Evolutionary conservation across 2,888 invertebrate species (phyloP).

Genomic region (Drosophila cognata): DNA sequence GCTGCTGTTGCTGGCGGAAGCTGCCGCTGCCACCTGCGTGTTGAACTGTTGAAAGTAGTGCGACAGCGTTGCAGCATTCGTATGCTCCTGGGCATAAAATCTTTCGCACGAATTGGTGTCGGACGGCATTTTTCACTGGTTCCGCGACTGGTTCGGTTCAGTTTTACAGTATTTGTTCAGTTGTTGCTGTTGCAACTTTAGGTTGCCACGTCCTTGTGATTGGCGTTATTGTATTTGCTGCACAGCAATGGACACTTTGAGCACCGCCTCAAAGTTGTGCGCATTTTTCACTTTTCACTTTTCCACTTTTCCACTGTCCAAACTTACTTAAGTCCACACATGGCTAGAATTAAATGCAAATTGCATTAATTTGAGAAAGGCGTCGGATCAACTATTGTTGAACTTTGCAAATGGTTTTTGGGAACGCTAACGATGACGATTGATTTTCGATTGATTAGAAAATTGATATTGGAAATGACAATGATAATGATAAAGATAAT

Average conservation of each 20-base stretch:
- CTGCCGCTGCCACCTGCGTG: conserved; percentile 75
- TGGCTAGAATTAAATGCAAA: conserved; percentile 30
- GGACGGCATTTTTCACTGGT: conserved; percentile 65
- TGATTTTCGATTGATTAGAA: conserved; percentile 2
- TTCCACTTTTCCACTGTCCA: conserved; percentile 1
- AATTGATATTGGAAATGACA: conserved; percentile 11
- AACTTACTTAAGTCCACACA: conserved; percentile 11
- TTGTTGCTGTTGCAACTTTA: conserved; percentile 26
- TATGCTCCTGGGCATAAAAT: conserved; percentile 82
- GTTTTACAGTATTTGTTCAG: not conserved
- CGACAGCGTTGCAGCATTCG: conserved; percentile 76
- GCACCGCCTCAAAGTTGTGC: conserved; percentile 53
- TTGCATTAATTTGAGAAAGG: conserved; percentile 41
- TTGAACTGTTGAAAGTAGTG: conserved; percentile 83
- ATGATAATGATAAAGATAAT: conserved; percentile 12
- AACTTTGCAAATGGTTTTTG: not conserved
- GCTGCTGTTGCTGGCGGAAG: conserved; percentile 55
- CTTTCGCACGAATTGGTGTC: conserved; percentile 78
- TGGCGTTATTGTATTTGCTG: conserved; percentile 61
- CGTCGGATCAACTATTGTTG: not conserved
- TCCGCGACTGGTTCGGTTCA: conserved; percentile 1
- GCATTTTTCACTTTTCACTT: conserved; percentile 58
- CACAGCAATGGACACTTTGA: conserved; percentile 52
- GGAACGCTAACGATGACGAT: not conserved
- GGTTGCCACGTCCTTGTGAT: conserved; percentile 69